These are phyloP conservation scores for Oncorhynchus tshawytscha DNA, from an alignment of 2,113 vertebrate genomes.

Conservation along the genomic window DNA sequence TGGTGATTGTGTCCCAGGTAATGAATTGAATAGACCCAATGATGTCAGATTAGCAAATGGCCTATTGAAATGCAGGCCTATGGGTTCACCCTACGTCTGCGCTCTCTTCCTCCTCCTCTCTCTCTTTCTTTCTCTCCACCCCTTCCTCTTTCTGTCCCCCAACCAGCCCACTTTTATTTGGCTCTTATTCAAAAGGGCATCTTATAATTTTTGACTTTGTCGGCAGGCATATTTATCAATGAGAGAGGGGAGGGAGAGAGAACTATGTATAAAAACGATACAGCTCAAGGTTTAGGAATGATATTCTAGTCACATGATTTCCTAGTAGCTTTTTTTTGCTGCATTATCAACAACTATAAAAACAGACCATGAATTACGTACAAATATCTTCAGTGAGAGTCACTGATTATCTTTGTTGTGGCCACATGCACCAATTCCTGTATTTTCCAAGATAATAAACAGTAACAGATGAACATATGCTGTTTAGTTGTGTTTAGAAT, in stretches of 20 bases:
- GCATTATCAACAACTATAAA: no score
- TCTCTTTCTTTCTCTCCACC: no score
- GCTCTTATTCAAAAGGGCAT: neutral
- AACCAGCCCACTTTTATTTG: neutral
- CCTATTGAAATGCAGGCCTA: conserved; percentile 19
- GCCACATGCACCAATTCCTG: neutral
- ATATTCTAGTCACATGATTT: neutral
- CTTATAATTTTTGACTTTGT: neutral
- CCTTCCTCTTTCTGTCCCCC: neutral
- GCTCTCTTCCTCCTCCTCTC: neutral
- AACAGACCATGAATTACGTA: no score
- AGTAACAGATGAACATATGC: conserved; percentile 11
- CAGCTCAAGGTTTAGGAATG: neutral
- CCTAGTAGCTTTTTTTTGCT: no score
- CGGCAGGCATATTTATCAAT: neutral
- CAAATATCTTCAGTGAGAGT: no score
- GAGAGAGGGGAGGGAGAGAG: neutral
- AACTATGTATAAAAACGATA: neutral
- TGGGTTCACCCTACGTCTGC: neutral
- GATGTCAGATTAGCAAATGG: conserved; percentile 50
- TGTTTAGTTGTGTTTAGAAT: neutral
- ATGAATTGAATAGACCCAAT: conserved; percentile 44
- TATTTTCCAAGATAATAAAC: neutral
- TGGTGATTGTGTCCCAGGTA: conserved; percentile 20
- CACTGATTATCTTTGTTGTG: neutral